Conservation (phyloP, 2,888 invertebrate genomes). For the Tinea pellionella region DNA sequence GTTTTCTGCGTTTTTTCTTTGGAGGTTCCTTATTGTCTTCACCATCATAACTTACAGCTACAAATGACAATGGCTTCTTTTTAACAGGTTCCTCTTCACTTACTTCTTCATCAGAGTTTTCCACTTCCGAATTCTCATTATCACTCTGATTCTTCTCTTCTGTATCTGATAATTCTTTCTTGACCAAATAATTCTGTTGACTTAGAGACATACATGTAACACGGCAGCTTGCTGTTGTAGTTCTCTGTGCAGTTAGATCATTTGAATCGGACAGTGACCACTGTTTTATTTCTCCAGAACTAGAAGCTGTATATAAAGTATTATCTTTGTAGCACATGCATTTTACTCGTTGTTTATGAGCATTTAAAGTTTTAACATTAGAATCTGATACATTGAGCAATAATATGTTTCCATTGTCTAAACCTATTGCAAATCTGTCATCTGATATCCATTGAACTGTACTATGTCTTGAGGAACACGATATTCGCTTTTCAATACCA, state of each 20-base stretch:
- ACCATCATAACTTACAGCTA: constrained; percentile 48
- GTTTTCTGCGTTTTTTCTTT: constrained; percentile 46
- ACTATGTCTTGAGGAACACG: constrained; percentile 76
- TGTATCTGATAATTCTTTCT: not conserved
- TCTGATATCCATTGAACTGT: constrained; percentile 77
- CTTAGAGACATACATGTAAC: constrained; percentile 78
- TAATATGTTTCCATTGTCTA: constrained; percentile 79
- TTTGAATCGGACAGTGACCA: constrained; percentile 63
- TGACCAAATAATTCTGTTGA: constrained; percentile 33
- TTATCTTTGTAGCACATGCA: constrained; percentile 68
- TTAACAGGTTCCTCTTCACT: not conserved
- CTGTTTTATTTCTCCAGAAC: constrained; percentile 82
- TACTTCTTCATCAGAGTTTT: constrained; percentile 1
- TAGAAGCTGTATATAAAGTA: constrained; percentile 77
- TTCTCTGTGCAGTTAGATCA: constrained; percentile 63
- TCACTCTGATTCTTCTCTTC: constrained; percentile 25
- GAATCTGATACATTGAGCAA: constrained; percentile 67
- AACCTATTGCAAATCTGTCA: constrained; percentile 74
- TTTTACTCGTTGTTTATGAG: constrained; percentile 77
- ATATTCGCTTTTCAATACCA: constrained; percentile 74
- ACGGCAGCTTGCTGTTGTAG: constrained; percentile 75
- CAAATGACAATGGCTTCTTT: constrained; percentile 27
- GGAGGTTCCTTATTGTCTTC: constrained; percentile 32
- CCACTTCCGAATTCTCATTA: constrained; percentile 22
- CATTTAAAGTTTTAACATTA: constrained; percentile 53